These are phyloP conservation scores for Cephalopterus ornatus DNA, from an alignment of 2,113 vertebrate genomes.

Conservation along the genomic window DNA sequence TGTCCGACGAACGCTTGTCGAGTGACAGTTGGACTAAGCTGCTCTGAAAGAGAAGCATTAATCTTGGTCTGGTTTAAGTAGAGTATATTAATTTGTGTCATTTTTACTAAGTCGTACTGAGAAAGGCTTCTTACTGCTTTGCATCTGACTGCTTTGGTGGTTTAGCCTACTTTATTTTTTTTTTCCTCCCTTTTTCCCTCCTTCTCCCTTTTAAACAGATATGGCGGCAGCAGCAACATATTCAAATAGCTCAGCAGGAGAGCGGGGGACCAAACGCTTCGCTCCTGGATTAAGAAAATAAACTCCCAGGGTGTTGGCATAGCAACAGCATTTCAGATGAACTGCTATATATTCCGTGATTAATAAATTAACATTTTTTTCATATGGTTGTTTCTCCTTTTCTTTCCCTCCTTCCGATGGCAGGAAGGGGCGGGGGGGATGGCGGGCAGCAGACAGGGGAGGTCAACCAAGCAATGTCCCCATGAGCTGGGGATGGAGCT, in stretches of 20 bases:
- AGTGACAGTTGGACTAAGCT: slow-evolving; percentile 98
- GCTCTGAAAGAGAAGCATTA: slow-evolving; percentile 96
- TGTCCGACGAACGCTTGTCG: slow-evolving; percentile 91
- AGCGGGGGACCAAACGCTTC: slow-evolving; percentile 87
- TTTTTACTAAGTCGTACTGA: slow-evolving; percentile 92
- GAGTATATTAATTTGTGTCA: slow-evolving; percentile 99
- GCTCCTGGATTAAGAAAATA: slow-evolving; percentile 95
- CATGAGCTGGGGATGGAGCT: fast-evolving
- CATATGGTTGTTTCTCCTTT: slow-evolving; percentile 73
- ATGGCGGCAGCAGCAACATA: slow-evolving; percentile 72
- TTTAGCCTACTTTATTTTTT: slow-evolving; percentile 57
- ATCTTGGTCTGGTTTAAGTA: slow-evolving; percentile 99
- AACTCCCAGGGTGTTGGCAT: slow-evolving; percentile 97
- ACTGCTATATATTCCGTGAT: slow-evolving; percentile 83
- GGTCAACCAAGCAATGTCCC: neutral
- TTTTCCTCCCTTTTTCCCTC: neutral
- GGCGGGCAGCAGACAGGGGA: neutral
- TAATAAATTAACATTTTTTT: slow-evolving; percentile 89
- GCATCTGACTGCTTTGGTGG: slow-evolving; percentile 80
- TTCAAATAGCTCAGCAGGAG: slow-evolving; percentile 88
- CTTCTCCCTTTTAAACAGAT: slow-evolving; percentile 71
- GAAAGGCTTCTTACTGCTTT: slow-evolving; percentile 87
- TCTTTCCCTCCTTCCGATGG: slow-evolving; percentile 32
- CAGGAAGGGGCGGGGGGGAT: neutral
- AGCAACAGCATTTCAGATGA: slow-evolving; percentile 89